Conservation (phyloP, 2,797 vertebrate species). For the Allobates femoralis region DNA sequence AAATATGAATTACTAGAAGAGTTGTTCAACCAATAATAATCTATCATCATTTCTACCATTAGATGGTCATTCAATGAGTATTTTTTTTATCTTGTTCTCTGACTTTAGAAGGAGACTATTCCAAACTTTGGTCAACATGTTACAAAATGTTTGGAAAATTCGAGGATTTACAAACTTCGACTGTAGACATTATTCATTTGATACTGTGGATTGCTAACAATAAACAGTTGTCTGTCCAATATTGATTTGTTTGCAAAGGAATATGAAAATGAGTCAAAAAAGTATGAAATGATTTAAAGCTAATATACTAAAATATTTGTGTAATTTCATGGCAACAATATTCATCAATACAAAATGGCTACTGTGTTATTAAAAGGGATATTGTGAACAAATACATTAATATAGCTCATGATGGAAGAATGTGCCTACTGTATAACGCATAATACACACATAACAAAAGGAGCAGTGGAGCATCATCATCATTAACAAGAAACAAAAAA, state of each 20-base stretch:
- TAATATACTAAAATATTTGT: background rate
- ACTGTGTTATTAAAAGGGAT: constrained; percentile 25
- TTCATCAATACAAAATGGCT: background rate
- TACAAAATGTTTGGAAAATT: background rate
- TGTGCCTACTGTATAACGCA: constrained; percentile 43
- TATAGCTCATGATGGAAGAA: constrained; percentile 29
- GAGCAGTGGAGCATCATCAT: constrained; percentile 48
- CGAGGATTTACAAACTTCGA: background rate
- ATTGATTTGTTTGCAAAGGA: background rate
- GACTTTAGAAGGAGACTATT: too few species aligned
- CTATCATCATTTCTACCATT: too few species aligned
- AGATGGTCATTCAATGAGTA: too few species aligned
- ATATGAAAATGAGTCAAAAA: background rate
- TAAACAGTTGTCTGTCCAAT: background rate
- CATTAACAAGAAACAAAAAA: constrained; percentile 50
- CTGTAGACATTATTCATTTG: background rate
- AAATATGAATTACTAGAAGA: too few species aligned
- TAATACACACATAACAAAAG: constrained; percentile 42
- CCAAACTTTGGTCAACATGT: background rate
- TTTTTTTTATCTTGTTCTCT: too few species aligned
- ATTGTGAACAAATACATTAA: constrained; percentile 16
- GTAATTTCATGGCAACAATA: background rate
- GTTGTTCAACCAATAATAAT: too few species aligned
- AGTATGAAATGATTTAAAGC: background rate
- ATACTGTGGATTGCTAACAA: background rate